Conservation (phyloP, 2,113 vertebrate species). For the Atlantisia rogersi region DNA sequence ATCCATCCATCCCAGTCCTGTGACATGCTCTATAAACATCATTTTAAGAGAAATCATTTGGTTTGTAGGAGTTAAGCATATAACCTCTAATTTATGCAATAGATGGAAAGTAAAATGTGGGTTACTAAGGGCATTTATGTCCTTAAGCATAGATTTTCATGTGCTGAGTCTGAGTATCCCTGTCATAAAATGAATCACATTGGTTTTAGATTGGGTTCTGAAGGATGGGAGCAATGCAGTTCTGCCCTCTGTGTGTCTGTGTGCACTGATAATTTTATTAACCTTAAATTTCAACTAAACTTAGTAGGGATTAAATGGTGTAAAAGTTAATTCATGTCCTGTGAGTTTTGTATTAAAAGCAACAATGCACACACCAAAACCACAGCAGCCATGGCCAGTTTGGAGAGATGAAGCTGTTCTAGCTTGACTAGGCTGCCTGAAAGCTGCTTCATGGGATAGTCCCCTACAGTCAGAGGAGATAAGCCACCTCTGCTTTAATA, state of each 20-base stretch:
- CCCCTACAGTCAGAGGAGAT: background rate
- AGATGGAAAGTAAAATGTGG: background rate
- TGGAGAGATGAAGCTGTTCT: background rate
- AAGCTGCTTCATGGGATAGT: background rate
- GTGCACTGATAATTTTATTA: background rate
- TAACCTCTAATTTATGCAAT: background rate
- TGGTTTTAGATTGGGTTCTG: background rate
- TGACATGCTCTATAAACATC: background rate
- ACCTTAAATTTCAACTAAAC: background rate
- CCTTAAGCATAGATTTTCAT: background rate
- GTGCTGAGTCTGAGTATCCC: background rate
- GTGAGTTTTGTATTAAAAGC: background rate
- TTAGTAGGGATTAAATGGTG: background rate
- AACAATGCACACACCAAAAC: fast-evolving
- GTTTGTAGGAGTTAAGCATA: background rate
- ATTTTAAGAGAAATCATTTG: background rate
- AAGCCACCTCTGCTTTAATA: background rate
- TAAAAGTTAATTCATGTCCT: background rate
- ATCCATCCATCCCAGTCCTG: background rate
- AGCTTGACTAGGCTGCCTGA: background rate
- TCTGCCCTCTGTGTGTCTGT: background rate
- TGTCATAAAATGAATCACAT: background rate
- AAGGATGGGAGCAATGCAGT: background rate
- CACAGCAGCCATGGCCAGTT: fast-evolving
- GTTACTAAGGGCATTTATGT: background rate